Evolutionary conservation across 1,140 invertebrate species (phyloP).

Genomic region (Drosophila bipectinata): DNA sequence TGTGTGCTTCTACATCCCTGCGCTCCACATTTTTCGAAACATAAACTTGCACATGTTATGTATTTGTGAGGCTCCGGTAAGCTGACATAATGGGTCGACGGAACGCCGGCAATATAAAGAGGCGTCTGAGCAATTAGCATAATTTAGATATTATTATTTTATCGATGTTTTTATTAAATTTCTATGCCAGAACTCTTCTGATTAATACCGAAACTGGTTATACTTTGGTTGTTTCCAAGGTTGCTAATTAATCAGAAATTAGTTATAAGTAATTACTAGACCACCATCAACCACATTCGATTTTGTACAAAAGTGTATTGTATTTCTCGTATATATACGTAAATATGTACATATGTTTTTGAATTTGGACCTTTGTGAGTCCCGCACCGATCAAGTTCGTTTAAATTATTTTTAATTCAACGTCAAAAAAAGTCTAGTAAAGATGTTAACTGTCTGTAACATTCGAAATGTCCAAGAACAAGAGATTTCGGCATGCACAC

Average conservation of each 20-base stretch:
- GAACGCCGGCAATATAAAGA: neutral
- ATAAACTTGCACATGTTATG: constrained; percentile 1
- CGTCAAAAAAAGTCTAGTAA: too few species aligned
- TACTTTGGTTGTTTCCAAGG: neutral
- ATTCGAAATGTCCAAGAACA: too few species aligned
- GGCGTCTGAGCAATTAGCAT: neutral
- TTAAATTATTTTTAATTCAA: too few species aligned
- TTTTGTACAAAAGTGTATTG: too few species aligned
- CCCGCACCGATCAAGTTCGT: too few species aligned
- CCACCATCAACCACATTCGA: too few species aligned
- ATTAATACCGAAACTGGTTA: neutral
- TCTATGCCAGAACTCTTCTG: neutral
- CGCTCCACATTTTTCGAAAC: neutral
- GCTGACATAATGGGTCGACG: neutral
- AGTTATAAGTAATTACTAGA: neutral
- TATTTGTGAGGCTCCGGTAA: neutral
- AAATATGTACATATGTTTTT: too few species aligned
- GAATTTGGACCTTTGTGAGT: too few species aligned
- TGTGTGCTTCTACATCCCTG: neutral
- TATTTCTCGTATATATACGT: too few species aligned
- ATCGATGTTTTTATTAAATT: neutral
- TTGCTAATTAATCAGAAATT: constrained; percentile 1
- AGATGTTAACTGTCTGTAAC: too few species aligned
- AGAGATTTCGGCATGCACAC: too few species aligned
- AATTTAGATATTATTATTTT: constrained; percentile 1